These are phyloP conservation scores for Smithornis capensis DNA, from an alignment of 2,113 vertebrate species.

Conservation along the genomic window DNA sequence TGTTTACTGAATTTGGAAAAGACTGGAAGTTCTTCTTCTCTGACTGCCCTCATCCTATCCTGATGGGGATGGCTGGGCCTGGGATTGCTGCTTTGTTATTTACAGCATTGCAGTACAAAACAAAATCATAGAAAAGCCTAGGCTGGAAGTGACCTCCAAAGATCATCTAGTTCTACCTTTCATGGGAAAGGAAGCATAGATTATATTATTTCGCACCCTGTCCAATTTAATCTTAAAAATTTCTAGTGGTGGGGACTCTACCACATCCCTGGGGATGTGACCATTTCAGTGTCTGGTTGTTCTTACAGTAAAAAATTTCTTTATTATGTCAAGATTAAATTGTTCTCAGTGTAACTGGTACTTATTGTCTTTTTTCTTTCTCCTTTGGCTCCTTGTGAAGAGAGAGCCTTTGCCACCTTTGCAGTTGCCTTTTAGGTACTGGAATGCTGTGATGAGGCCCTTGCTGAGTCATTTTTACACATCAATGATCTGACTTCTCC, in stretches of 20 bases:
- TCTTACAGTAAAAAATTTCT: background rate
- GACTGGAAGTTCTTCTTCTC: background rate
- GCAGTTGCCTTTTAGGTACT: background rate
- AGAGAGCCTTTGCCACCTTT: background rate
- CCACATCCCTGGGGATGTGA: fast-evolving
- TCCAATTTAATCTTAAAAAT: background rate
- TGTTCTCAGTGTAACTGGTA: background rate
- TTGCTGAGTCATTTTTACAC: background rate
- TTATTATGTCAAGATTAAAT: background rate
- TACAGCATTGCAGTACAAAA: background rate
- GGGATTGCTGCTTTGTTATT: background rate
- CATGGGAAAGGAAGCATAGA: background rate
- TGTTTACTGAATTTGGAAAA: background rate
- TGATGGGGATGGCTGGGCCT: background rate
- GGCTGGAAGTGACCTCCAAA: background rate
- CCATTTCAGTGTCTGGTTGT: background rate
- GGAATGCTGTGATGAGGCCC: background rate
- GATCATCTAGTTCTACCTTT: background rate
- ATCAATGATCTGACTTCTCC: background rate
- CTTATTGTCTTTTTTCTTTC: background rate
- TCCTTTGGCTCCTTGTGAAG: background rate
- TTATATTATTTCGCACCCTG: background rate
- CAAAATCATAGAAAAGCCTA: background rate
- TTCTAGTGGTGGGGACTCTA: background rate
- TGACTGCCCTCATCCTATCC: background rate